phyloP scores from a whole-genome alignment of 2,113 vertebrate species.

The Guaruba guarouba region DNA sequence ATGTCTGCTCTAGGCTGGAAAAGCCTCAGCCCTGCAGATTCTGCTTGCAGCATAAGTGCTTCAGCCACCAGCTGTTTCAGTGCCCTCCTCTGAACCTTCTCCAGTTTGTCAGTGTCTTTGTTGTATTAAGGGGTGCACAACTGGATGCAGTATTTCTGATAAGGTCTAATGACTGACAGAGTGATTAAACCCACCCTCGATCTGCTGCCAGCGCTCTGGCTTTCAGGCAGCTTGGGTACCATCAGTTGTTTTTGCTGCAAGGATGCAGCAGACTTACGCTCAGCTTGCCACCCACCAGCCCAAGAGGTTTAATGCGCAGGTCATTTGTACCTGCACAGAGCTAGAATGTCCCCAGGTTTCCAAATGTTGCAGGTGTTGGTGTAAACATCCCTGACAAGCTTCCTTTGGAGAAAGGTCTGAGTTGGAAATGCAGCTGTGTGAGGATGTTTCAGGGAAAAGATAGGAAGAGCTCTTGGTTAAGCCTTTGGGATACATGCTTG shows the following conservation, averaged over 20 bases:
- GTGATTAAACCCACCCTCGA: not conserved
- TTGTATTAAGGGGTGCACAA: not conserved
- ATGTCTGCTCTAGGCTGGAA: not conserved
- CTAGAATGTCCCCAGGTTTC: not conserved
- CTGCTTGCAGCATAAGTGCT: not conserved
- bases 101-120: not conserved
- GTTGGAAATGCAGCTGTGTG: not conserved
- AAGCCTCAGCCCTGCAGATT: not conserved
- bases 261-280: not conserved
- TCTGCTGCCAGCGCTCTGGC: not conserved
- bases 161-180: not conserved
- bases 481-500: not conserved
- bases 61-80: not conserved
- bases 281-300: fast-evolving
- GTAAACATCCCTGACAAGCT: not conserved
- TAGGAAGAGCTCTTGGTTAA: not conserved
- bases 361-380: not conserved
- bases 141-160: not conserved
- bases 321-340: not conserved
- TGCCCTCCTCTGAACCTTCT: not conserved
- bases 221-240: not conserved
- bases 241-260: not conserved
- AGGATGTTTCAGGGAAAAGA: not conserved
- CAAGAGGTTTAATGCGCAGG: not conserved
- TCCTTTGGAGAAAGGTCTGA: not conserved